Conservation (phyloP, 2,888 invertebrate genomes). For the Callimorpha dominula region DNA sequence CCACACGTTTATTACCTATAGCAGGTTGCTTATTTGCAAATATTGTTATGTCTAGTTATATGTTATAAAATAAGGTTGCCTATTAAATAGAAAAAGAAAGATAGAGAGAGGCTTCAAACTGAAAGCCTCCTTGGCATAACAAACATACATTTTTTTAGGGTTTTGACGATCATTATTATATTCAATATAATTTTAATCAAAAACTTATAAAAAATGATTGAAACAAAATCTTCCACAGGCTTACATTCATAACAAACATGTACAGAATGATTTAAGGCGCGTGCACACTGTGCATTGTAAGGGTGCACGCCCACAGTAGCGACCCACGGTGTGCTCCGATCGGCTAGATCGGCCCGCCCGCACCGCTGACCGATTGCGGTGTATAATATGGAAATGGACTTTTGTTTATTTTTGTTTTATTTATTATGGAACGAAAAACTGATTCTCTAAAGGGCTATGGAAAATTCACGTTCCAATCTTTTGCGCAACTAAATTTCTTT, state of each 20-base stretch:
- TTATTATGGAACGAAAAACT: no score
- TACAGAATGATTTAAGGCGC: constrained; percentile 68
- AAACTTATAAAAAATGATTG: constrained; percentile 33
- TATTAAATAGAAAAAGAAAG: no score
- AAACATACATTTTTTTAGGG: no score
- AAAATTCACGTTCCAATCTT: neutral
- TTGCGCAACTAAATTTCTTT: no score
- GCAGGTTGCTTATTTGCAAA: no score
- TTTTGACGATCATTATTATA: no score
- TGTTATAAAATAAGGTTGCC: no score
- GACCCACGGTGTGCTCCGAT: constrained; percentile 65
- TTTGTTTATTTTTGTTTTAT: neutral
- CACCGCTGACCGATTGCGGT: constrained; percentile 54
- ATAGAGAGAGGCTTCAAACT: no score
- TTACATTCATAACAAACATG: constrained; percentile 48
- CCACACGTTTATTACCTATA: no score
- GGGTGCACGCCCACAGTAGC: constrained; percentile 81
- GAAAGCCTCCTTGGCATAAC: no score
- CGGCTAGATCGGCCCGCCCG: constrained; percentile 81
- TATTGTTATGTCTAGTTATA: no score
- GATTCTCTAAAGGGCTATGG: neutral
- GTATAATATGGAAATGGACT: constrained; percentile 58
- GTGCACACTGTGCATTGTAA: constrained; percentile 72
- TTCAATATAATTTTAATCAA: neutral
- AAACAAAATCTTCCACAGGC: constrained; percentile 25